Evolutionary conservation across 2,888 invertebrate species (phyloP).

Genomic region (Mesoligia furuncula): DNA sequence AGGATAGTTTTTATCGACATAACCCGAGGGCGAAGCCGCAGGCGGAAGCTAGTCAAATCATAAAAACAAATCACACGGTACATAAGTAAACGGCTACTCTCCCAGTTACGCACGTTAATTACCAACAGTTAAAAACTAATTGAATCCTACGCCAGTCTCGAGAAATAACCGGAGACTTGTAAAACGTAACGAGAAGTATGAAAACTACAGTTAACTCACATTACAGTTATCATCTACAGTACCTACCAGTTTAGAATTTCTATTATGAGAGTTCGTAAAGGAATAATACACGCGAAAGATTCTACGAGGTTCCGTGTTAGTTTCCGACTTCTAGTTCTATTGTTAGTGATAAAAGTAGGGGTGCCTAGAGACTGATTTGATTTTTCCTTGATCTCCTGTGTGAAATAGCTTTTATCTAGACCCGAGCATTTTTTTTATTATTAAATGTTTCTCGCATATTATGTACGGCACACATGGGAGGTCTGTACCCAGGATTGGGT

Average conservation of each 20-base stretch:
- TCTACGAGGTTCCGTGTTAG: slow-evolving; percentile 35
- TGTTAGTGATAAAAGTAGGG: slow-evolving; percentile 28
- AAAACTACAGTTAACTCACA: slow-evolving; percentile 52
- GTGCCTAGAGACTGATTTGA: slow-evolving; percentile 8
- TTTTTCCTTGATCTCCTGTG: background rate
- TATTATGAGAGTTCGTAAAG: slow-evolving; percentile 45
- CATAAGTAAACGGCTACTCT: background rate
- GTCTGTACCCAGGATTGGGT: background rate
- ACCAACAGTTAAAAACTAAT: slow-evolving; percentile 46
- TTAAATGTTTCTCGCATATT: background rate
- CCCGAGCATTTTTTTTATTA: background rate
- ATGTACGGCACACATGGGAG: background rate
- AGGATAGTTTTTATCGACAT: too few species aligned
- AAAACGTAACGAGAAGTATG: slow-evolving; percentile 42
- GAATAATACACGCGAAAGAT: slow-evolving; percentile 42
- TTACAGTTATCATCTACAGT: slow-evolving; percentile 38
- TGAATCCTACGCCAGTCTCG: slow-evolving; percentile 28
- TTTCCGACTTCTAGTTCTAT: slow-evolving; percentile 34
- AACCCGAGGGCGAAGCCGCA: too few species aligned
- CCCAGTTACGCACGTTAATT: slow-evolving; percentile 23
- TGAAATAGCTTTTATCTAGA: background rate
- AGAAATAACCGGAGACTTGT: slow-evolving; percentile 43
- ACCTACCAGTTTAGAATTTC: slow-evolving; percentile 51
- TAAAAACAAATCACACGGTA: background rate
- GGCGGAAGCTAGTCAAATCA: background rate